Conservation (phyloP, 1,140 invertebrate species). For the Sminthurides bifidus region DNA sequence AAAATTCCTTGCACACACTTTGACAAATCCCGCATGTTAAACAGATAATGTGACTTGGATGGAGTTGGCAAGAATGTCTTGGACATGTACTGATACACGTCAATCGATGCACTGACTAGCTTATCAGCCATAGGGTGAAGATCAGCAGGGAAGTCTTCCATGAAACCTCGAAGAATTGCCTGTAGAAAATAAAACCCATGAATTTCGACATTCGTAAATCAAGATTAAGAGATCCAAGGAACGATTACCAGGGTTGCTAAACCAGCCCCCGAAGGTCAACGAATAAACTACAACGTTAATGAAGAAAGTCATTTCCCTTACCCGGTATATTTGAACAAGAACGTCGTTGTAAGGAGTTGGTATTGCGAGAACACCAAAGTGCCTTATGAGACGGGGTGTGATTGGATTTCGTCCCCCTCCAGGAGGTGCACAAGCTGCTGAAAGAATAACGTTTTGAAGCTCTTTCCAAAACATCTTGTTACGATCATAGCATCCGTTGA, state of each 20-base stretch:
- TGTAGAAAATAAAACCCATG: slow-evolving; percentile 33
- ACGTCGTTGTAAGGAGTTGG: slow-evolving; percentile 60
- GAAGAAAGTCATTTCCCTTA: slow-evolving; percentile 34
- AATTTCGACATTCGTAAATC: not conserved
- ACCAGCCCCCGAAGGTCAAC: too few relatives aligned
- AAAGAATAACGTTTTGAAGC: slow-evolving; percentile 69
- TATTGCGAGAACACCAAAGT: slow-evolving; percentile 67
- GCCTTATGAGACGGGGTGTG: slow-evolving; percentile 67
- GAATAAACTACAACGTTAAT: not conserved
- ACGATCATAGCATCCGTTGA: slow-evolving; percentile 68
- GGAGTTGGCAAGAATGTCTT: slow-evolving; percentile 70
- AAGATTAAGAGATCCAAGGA: not conserved
- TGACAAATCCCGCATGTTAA: slow-evolving; percentile 79
- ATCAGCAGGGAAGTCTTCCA: slow-evolving; percentile 58
- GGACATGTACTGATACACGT: slow-evolving; percentile 65
- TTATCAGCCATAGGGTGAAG: slow-evolving; percentile 54
- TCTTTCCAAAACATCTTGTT: slow-evolving; percentile 77
- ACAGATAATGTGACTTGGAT: slow-evolving; percentile 81
- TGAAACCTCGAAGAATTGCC: slow-evolving; percentile 62
- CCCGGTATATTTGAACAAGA: slow-evolving; percentile 66
- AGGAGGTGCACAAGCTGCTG: slow-evolving; percentile 71
- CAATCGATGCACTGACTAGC: slow-evolving; percentile 65
- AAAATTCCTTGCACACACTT: slow-evolving; percentile 77
- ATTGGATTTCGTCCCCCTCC: slow-evolving; percentile 75
- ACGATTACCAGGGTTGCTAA: too few relatives aligned